Conservation (phyloP, 2,113 vertebrate genomes). For the Hystrix brachyura region DNA sequence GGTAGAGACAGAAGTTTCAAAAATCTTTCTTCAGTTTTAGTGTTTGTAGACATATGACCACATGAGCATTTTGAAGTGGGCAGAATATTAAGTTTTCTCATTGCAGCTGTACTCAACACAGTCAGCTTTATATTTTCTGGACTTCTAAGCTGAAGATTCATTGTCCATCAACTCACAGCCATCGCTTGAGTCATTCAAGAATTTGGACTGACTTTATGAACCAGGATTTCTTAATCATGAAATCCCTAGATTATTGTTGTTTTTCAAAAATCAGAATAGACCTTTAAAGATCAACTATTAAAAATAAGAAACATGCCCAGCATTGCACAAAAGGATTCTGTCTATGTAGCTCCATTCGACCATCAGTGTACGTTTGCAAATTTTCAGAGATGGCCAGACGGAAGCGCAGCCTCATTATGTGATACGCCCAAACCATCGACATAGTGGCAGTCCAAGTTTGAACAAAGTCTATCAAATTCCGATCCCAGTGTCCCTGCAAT, state of each 20-base stretch:
- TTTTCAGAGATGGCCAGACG: background rate
- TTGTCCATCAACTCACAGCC: background rate
- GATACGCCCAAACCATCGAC: background rate
- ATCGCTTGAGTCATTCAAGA: background rate
- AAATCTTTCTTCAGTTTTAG: background rate
- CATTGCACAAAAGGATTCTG: background rate
- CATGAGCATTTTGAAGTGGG: background rate
- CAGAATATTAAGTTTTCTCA: background rate
- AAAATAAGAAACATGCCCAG: background rate
- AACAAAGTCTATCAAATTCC: background rate
- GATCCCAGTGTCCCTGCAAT: background rate
- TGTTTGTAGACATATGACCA: background rate
- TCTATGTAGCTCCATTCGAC: background rate
- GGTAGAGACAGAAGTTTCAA: background rate
- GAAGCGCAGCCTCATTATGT: background rate
- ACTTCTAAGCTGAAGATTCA: background rate
- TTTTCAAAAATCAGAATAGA: background rate
- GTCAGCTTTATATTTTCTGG: background rate
- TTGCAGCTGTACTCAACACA: background rate
- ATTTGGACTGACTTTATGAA: background rate
- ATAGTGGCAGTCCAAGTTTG: background rate
- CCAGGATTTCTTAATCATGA: background rate
- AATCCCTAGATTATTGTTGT: background rate
- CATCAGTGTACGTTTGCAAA: background rate
- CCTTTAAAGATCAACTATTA: background rate